Base-by-base conservation (phyloP, 2,888 invertebrate genomes). In the Epinotia bilunana region DNA sequence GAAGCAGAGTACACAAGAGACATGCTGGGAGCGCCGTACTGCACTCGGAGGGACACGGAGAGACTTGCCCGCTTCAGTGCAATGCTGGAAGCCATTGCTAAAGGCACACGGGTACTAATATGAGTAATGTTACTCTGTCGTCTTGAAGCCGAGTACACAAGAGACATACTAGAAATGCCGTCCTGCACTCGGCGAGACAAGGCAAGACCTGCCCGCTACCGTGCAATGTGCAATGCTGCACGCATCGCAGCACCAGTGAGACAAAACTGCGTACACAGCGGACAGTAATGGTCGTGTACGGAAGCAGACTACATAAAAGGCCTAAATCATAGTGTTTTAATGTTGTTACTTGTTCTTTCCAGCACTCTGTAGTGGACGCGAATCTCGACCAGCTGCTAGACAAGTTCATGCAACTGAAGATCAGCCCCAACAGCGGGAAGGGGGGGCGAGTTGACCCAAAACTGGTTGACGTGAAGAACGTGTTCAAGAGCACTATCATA, bases 21-120 rank as follows among this genome's bases (percentile, higher is more conserved):
- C 28, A 2, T 95, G 95, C 82, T 95, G 95, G 95, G 95, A 95
- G 83, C 95, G 95, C 75, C 84, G 95, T 1, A 95, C 95, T 0
- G 94, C 95, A 0, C 83, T 95, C 0, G 95, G 3, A 95, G 81
- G 95, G 94, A 0, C 95, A n/a, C n/a, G n/a, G n/a, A n/a, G 95
- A 0, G 94, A 95, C 81, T 84, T 95, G 58, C 90, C 93, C 0
- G 90, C 91, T 13, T 95, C 95, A 0, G 92, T 95, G n/a, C 92
- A 95, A 76, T 95, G 94, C 83, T 95, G 95, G 91, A 93, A 60
- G 95, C 95, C 20, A 93, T 95, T 13, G 90, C 94, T 18, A 94
- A 94, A 63, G 95, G 95, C 33, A 33, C 6, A 33, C 33, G 7
- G 6, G 33, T 33, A 33, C 33, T 33, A 6, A 6, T 33, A 20